phyloP scores from a whole-genome alignment of 1,140 invertebrate species.

The Eriosoma lanigerum region DNA sequence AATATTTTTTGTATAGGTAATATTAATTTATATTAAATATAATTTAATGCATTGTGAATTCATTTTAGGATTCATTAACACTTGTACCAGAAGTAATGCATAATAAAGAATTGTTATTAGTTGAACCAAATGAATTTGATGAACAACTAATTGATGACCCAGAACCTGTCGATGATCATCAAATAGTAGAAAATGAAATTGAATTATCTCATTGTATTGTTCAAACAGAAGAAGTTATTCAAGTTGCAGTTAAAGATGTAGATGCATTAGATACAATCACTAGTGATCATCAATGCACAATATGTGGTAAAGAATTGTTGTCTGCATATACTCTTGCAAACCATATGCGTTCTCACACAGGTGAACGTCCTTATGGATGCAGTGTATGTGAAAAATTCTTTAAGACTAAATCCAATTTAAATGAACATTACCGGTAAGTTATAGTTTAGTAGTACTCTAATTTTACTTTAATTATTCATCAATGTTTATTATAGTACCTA shows the following conservation, averaged over 20 bases:
- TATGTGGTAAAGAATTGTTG: slow-evolving; percentile 44
- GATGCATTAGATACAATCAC: neutral
- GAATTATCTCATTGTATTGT: slow-evolving; percentile 31
- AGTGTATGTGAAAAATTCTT: slow-evolving; percentile 47
- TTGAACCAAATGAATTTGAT: slow-evolving; percentile 7
- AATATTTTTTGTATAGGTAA: neutral
- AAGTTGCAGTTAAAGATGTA: neutral
- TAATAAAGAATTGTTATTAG: slow-evolving; percentile 29
- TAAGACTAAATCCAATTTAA: slow-evolving; percentile 44
- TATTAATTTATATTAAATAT: neutral
- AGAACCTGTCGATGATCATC: neutral
- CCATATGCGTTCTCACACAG: slow-evolving; percentile 40
- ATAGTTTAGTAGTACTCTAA: neutral
- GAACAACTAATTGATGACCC: slow-evolving; percentile 43
- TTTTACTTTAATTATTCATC: too few species aligned
- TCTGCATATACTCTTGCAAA: slow-evolving; percentile 41
- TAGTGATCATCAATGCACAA: slow-evolving; percentile 24
- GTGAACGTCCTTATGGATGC: slow-evolving; percentile 42
- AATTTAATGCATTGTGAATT: neutral
- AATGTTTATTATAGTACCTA: too few species aligned
- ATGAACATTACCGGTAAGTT: slow-evolving; percentile 47
- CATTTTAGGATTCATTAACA: neutral
- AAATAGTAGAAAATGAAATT: slow-evolving; percentile 43
- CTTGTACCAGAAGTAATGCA: neutral
- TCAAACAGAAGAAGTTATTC: slow-evolving; percentile 39